Conservation (phyloP, 2,797 vertebrate species). For the Heliangelus exortis region DNA sequence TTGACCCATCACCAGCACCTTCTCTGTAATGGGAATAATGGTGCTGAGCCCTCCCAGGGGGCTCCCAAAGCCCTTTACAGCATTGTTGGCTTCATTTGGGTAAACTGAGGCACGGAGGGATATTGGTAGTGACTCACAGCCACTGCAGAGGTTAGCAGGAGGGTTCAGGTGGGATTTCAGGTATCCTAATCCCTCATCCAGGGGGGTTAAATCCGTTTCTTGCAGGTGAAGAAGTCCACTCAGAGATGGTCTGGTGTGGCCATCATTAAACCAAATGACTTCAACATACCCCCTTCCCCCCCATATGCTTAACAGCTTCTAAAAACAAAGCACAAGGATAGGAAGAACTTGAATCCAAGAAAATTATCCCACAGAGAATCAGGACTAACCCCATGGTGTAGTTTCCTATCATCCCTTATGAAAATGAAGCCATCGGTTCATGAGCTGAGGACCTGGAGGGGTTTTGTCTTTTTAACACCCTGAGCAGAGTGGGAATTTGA, state of each 20-base stretch:
- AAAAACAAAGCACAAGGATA: background rate
- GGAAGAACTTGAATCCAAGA: background rate
- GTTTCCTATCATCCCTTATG: background rate
- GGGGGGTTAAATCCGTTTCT: background rate
- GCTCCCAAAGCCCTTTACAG: background rate
- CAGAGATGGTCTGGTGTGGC: background rate
- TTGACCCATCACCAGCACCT: background rate
- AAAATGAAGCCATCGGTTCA: background rate
- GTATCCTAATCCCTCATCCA: background rate
- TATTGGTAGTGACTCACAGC: background rate
- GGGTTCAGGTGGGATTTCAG: background rate
- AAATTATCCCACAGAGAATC: background rate
- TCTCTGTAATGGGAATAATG: fast-evolving
- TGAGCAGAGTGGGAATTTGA: background rate
- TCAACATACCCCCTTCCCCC: fast-evolving
- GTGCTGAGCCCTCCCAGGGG: background rate
- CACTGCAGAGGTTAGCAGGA: background rate
- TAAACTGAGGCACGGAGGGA: background rate
- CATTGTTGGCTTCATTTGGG: fast-evolving
- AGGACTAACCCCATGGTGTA: background rate
- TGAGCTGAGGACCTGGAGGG: background rate
- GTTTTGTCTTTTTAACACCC: background rate
- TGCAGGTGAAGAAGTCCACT: background rate
- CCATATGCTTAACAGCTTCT: background rate
- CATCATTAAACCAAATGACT: background rate